Percentiles rank a stretch among this genome's conserved stretches.
These are phyloP conservation scores for Phallusia fumigata DNA, from an alignment of 23 tunicate genomes.

Conservation along the genomic window DNA sequence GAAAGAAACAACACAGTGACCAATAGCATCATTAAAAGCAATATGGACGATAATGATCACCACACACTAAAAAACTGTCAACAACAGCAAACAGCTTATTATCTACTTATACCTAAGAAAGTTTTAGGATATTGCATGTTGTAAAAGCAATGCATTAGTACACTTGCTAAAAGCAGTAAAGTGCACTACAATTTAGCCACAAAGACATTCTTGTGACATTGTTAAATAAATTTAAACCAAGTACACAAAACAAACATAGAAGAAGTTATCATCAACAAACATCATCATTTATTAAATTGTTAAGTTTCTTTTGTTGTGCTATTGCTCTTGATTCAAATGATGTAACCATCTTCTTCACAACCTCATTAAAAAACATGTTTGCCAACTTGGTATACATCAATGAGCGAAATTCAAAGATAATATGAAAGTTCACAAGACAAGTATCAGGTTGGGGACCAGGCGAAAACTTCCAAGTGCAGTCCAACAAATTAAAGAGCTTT, in stretches of 20 bases:
- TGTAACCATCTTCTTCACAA: slow-evolving; percentile 78
- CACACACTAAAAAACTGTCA: too few species aligned
- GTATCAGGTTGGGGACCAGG: slow-evolving; percentile 42
- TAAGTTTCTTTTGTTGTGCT: slow-evolving; percentile 13
- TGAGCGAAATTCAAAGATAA: slow-evolving; percentile 82
- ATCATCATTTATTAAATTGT: neutral
- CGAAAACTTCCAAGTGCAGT: slow-evolving; percentile 83
- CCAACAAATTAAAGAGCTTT: slow-evolving; percentile 62
- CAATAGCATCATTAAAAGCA: neutral
- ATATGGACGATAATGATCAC: neutral
- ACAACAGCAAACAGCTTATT: neutral
- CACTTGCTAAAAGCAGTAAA: too few species aligned
- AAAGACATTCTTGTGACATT: too few species aligned
- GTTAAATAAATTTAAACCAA: neutral
- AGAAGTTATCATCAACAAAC: neutral
- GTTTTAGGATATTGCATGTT: too few species aligned
- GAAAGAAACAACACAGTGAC: slow-evolving; percentile 6
- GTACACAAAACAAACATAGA: neutral
- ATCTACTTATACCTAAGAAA: too few species aligned
- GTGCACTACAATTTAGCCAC: too few species aligned
- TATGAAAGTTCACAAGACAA: slow-evolving; percentile 79
- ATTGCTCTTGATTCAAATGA: slow-evolving; percentile 80
- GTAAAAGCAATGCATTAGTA: too few species aligned
- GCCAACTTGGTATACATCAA: slow-evolving; percentile 64
- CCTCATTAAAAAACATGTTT: slow-evolving; percentile 88